Conservation (phyloP, 2,113 vertebrate genomes). For the Chunga burmeisteri region DNA sequence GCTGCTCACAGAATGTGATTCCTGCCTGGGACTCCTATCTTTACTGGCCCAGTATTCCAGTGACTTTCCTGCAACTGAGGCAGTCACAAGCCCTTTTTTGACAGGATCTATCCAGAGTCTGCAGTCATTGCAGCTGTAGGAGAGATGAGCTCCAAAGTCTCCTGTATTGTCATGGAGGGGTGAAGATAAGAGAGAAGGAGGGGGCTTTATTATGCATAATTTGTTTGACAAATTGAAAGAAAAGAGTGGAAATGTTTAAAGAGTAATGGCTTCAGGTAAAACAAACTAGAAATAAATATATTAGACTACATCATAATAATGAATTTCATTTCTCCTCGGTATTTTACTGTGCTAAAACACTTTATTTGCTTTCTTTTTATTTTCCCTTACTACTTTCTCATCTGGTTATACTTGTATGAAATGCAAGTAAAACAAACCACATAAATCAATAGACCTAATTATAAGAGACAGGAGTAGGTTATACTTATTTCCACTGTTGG, state of each 20-base stretch:
- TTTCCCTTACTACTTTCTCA: neutral
- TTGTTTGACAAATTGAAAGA: neutral
- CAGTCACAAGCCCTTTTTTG: neutral
- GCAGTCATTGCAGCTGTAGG: neutral
- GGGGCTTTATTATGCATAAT: neutral
- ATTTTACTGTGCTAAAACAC: neutral
- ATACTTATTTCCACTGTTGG: neutral
- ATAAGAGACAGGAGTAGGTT: neutral
- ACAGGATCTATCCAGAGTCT: neutral
- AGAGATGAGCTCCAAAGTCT: neutral
- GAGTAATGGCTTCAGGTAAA: neutral
- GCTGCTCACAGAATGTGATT: neutral
- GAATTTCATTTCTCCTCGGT: neutral
- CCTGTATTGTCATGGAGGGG: neutral
- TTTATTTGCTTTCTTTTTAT: neutral
- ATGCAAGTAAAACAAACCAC: neutral
- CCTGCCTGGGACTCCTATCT: neutral
- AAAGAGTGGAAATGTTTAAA: neutral
- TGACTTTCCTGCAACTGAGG: neutral
- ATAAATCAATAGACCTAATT: conserved; percentile 35
- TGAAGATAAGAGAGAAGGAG: neutral
- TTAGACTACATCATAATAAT: neutral
- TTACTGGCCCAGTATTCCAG: neutral
- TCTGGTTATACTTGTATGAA: neutral
- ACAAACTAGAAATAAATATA: neutral